These are phyloP conservation scores for Siniperca knerii DNA, from an alignment of 2,113 vertebrate genomes.

Conservation along the genomic window DNA sequence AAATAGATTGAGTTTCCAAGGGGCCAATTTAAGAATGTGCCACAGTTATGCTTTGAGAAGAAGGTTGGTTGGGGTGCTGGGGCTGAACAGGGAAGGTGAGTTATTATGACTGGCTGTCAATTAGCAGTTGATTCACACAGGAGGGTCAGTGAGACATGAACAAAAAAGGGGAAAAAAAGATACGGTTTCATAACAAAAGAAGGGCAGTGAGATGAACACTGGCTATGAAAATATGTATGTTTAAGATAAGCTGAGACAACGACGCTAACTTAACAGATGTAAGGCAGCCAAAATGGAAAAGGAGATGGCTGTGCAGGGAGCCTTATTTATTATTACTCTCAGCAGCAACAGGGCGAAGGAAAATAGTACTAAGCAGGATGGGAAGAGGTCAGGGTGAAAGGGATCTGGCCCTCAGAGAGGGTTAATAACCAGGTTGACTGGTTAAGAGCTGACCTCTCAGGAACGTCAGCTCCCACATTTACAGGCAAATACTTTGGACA, in stretches of 20 bases:
- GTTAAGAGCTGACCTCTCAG: conserved; percentile 65
- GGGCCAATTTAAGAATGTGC: conserved; percentile 76
- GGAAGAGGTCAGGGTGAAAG: conserved; percentile 73
- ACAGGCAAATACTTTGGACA: conserved; percentile 60
- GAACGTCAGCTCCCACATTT: conserved; percentile 67
- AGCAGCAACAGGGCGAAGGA: conserved; percentile 72
- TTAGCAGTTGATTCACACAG: conserved; percentile 83
- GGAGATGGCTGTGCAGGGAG: conserved; percentile 61
- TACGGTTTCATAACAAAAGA: conserved; percentile 81
- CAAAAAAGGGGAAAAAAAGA: conserved; percentile 57
- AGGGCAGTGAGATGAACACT: conserved; percentile 68
- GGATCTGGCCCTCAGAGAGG: conserved; percentile 74
- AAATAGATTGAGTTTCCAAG: conserved; percentile 80
- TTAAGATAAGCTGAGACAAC: conserved; percentile 78
- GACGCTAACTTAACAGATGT: conserved; percentile 74
- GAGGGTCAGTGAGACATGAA: conserved; percentile 73
- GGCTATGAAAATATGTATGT: conserved; percentile 77
- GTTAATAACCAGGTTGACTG: conserved; percentile 72
- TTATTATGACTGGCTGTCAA: conserved; percentile 87
- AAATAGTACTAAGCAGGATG: conserved; percentile 71
- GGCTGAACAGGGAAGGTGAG: conserved; percentile 68
- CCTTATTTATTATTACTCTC: conserved; percentile 81
- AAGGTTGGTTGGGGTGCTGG: conserved; percentile 42
- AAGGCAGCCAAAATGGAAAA: conserved; percentile 70
- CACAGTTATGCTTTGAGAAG: conserved; percentile 60